phyloP scores from a whole-genome alignment of 37 sponge, comb jelly and placozoan genomes.

The Dysidea cf. avara region DNA sequence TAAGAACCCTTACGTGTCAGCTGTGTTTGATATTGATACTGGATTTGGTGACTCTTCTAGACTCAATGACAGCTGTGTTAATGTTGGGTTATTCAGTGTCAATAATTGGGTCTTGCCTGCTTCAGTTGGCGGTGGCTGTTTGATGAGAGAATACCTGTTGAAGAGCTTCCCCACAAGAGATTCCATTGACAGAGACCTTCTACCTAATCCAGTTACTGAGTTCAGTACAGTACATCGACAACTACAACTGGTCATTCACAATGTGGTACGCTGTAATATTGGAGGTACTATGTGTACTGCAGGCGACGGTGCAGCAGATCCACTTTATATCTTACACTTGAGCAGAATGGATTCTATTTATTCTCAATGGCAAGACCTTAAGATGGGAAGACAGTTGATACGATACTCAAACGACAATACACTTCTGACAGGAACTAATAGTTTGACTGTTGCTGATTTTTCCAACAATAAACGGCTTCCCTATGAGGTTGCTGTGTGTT shows the following conservation, averaged over 20 bases:
- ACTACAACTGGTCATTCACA: conserved; percentile 54
- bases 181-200: conserved; percentile 46
- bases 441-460: conserved; percentile 32
- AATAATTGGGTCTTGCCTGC: conserved; percentile 34
- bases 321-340: conserved; percentile 52
- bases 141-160: conserved; percentile 48
- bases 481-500: conserved; percentile 34
- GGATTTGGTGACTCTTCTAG: conserved; percentile 67
- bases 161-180: conserved; percentile 48
- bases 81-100: conserved; percentile 53
- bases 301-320: conserved; percentile 56
- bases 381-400: conserved; percentile 4
- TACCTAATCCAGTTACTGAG: conserved; percentile 26
- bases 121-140: conserved; percentile 70
- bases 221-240: conserved; percentile 45
- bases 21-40: conserved; percentile 36
- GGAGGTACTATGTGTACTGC: conserved; percentile 70
- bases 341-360: conserved; percentile 58
- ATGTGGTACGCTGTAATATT: conserved; percentile 61
- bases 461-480: conserved; percentile 52
- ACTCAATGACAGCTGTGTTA: conserved; percentile 44
- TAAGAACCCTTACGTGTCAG: conserved; percentile 44
- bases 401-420: conserved; percentile 49
- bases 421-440: conserved; percentile 15
- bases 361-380: conserved; percentile 57